Evolutionary conservation across 2,888 invertebrate genomes (phyloP).

Genomic region (Epinotia brunnichana): DNA sequence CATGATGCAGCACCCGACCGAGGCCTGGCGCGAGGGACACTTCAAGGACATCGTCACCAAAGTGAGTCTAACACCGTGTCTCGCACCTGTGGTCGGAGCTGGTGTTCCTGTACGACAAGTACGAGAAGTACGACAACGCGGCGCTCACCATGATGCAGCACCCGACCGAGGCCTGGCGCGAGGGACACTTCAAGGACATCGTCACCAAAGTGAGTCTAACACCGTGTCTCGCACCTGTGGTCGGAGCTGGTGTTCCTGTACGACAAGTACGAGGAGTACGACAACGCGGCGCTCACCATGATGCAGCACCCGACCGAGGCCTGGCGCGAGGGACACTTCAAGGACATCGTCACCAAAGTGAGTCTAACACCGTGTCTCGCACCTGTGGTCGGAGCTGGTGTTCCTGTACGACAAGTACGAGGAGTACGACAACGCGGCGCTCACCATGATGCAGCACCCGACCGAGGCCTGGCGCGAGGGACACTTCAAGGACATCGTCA

Average conservation of each 20-base stretch:
- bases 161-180: conserved; percentile 99
- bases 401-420: conserved; percentile 99
- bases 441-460: conserved; percentile 99
- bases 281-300: conserved; percentile 99
- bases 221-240: conserved; percentile 99
- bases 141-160: conserved; percentile 99
- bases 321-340: conserved; percentile 99
- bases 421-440: conserved; percentile 99
- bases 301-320: conserved; percentile 99
- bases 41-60: conserved; percentile 98
- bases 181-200: conserved; percentile 99
- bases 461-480: conserved; percentile 99
- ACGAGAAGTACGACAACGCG: conserved; percentile 99
- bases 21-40: conserved; percentile 99
- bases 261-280: conserved; percentile 99
- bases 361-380: conserved; percentile 84
- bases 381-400: conserved; percentile 99
- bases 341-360: conserved; percentile 95
- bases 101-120: conserved; percentile 99
- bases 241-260: conserved; percentile 99
- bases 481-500: conserved; percentile 98
- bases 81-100: conserved; percentile 99
- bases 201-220: conserved; percentile 86
- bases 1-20: conserved; percentile 99
- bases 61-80: conserved; percentile 64